These are phyloP conservation scores for Drosophila arizonae DNA, from an alignment of 1,140 invertebrate genomes.

Conservation along the genomic window DNA sequence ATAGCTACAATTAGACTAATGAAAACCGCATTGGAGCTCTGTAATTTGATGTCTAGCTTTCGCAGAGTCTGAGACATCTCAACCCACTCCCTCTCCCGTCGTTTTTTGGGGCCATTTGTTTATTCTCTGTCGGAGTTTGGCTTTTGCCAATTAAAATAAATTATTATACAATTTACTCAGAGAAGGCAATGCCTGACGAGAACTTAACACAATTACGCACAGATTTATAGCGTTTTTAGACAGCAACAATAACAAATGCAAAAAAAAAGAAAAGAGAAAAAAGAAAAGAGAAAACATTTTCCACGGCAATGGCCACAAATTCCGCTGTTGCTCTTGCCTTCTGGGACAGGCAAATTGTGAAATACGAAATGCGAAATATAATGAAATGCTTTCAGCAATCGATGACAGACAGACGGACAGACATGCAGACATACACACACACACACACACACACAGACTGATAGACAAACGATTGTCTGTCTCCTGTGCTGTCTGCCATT, in stretches of 20 bases:
- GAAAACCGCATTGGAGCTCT: constrained; percentile 72
- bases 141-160: constrained; percentile 77
- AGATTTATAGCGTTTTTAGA: constrained; percentile 63
- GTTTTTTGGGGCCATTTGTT: constrained; percentile 25
- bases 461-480: constrained; percentile 36
- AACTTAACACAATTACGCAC: constrained; percentile 62
- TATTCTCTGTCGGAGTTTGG: constrained; percentile 44
- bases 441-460: constrained; percentile 3
- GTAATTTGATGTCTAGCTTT: constrained; percentile 63
- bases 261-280: constrained; percentile 7
- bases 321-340: constrained; percentile 31
- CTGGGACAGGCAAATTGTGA: constrained; percentile 44
- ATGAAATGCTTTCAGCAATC: constrained; percentile 61
- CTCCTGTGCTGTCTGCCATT: constrained; percentile 14
- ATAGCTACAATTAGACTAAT: constrained; percentile 79
- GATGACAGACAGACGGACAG: constrained; percentile 32
- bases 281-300: constrained; percentile 14
- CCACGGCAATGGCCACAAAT: constrained; percentile 20
- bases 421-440: not conserved
- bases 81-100: not conserved
- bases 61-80: not conserved
- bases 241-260: constrained; percentile 20
- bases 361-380: constrained; percentile 49
- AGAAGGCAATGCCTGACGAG: constrained; percentile 31
- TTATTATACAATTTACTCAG: constrained; percentile 74